These are phyloP conservation scores for Meles meles DNA, from an alignment of 2,113 vertebrate species.

Conservation along the genomic window DNA sequence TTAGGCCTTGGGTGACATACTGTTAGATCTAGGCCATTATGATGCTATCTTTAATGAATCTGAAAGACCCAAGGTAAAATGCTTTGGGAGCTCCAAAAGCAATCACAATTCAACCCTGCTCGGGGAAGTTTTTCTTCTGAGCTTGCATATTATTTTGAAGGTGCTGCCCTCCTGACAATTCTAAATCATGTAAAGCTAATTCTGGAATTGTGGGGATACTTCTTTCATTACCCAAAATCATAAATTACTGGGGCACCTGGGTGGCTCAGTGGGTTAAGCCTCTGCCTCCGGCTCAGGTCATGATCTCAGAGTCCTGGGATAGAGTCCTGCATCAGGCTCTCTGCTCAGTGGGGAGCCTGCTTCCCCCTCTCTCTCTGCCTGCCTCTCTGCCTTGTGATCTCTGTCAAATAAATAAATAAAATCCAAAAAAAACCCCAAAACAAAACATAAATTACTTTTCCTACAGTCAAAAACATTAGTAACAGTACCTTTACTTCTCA, in stretches of 20 bases:
- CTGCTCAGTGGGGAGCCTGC: too few species aligned
- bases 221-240: not conserved
- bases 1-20: not conserved
- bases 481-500: not conserved
- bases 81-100: not conserved
- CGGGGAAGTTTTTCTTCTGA: not conserved
- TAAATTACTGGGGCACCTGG: not conserved
- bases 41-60: not conserved
- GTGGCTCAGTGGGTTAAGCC: too few species aligned
- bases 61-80: not conserved
- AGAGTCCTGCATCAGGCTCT: too few species aligned
- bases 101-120: not conserved
- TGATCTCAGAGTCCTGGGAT: too few species aligned
- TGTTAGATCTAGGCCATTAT: not conserved
- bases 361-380: too few species aligned
- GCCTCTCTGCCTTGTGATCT: too few species aligned
- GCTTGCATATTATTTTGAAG: not conserved
- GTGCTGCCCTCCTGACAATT: not conserved
- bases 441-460: not conserved
- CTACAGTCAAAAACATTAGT: not conserved
- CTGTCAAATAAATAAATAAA: too few species aligned
- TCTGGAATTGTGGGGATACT: not conserved
- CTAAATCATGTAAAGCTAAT: not conserved
- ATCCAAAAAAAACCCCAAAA: too few species aligned
- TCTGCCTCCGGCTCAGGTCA: too few species aligned